Evolutionary conservation across 1,140 invertebrate species (phyloP).

Genomic region (Micrasema minimum): DNA sequence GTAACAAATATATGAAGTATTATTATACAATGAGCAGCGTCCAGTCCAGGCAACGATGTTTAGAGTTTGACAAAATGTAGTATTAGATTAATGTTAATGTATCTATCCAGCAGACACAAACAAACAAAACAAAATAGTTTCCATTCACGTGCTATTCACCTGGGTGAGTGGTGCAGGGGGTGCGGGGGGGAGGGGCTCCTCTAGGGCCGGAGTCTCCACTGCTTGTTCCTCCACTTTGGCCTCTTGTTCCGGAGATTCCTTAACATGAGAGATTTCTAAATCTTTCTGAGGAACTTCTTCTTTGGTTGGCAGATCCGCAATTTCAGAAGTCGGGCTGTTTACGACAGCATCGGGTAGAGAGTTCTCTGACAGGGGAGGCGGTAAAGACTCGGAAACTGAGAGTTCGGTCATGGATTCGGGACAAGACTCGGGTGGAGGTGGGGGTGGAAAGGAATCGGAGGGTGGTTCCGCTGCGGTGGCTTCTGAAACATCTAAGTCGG

Average conservation of each 20-base stretch:
- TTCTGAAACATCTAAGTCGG: constrained; percentile 47
- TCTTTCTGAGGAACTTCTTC: constrained; percentile 39
- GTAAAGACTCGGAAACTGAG: constrained; percentile 48
- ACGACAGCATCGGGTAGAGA: constrained; percentile 45
- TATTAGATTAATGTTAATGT: constrained; percentile 50
- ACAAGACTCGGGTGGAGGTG: constrained; percentile 49
- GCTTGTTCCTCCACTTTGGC: constrained; percentile 24
- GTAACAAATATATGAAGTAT: constrained; percentile 29
- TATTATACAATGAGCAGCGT: constrained; percentile 37
- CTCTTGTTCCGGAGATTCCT: constrained; percentile 13
- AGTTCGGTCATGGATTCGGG: constrained; percentile 49
- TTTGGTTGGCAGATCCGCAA: constrained; percentile 45
- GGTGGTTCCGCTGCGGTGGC: constrained; percentile 34
- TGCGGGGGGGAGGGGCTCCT: constrained; percentile 42
- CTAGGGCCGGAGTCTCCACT: constrained; percentile 26
- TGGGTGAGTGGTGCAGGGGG: constrained; percentile 41
- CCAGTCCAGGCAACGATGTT: constrained; percentile 46
- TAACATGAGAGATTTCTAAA: constrained; percentile 23
- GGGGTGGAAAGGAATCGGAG: constrained; percentile 48
- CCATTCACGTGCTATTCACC: constrained; percentile 56
- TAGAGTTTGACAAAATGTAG: constrained; percentile 45
- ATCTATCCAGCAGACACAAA: constrained; percentile 51
- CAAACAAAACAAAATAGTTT: constrained; percentile 53
- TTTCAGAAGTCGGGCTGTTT: constrained; percentile 50
- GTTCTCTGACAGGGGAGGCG: constrained; percentile 48